A percentile compares a stretch with the other conserved stretches of the same genome.
Conservation (phyloP, 1,140 invertebrate genomes). For the Laupala kohalensis region DNA sequence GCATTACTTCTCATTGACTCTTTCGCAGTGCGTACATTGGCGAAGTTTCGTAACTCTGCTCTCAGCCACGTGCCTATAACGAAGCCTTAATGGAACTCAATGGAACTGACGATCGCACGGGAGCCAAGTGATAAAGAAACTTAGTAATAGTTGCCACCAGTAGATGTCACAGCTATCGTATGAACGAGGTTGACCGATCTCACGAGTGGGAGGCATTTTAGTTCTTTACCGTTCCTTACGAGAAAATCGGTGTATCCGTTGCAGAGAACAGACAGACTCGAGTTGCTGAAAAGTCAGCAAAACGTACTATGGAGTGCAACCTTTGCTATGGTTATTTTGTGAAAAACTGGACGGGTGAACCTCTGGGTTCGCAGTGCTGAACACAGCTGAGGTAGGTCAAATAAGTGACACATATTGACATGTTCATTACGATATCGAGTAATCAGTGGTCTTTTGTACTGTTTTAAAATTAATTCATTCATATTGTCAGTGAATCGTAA, state of each 20-base stretch:
- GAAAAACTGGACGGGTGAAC: too few species aligned
- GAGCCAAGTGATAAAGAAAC: too few species aligned
- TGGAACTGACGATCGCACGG: too few species aligned
- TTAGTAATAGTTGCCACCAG: background rate
- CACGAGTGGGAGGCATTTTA: background rate
- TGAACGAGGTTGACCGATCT: background rate
- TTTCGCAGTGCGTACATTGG: too few species aligned
- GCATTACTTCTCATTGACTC: too few species aligned
- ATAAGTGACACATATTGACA: background rate
- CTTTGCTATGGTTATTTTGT: background rate
- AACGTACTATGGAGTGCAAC: background rate
- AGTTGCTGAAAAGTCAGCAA: too few species aligned
- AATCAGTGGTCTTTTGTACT: too few species aligned
- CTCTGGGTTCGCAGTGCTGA: background rate
- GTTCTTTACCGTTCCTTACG: background rate
- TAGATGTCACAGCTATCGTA: background rate
- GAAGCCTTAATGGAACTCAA: too few species aligned
- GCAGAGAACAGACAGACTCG: background rate
- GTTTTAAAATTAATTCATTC: too few species aligned
- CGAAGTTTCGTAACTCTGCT: too few species aligned
- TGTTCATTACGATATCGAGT: background rate
- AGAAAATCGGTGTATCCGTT: background rate
- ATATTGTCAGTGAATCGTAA: too few species aligned
- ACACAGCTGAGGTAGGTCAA: background rate
- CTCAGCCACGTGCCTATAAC: too few species aligned